phyloP scores from a whole-genome alignment of 2,888 invertebrate species.

The Leucania comma region DNA sequence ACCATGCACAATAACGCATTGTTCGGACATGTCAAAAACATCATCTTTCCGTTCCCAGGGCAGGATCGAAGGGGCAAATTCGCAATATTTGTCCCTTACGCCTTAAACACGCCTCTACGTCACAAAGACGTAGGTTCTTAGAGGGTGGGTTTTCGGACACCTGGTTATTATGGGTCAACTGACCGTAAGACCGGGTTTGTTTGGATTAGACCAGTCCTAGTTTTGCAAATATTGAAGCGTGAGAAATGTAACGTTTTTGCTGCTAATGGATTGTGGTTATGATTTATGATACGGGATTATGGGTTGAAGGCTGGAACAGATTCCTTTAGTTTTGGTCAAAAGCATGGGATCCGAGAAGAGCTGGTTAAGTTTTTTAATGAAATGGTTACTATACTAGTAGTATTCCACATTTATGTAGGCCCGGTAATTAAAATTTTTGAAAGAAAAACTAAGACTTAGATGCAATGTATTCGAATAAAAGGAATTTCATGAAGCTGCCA shows the following conservation, averaged over 20 bases:
- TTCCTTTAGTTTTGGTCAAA: constrained; percentile 32
- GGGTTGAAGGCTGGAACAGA: constrained; percentile 46
- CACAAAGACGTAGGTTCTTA: constrained; percentile 83
- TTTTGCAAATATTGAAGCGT: constrained; percentile 81
- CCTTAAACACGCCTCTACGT: constrained; percentile 82
- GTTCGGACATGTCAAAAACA: constrained; percentile 84
- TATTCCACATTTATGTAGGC: background rate
- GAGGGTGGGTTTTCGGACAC: constrained; percentile 84
- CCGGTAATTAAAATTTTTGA: background rate
- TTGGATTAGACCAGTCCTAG: constrained; percentile 82
- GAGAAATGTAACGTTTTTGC: constrained; percentile 82
- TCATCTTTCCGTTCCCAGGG: constrained; percentile 85
- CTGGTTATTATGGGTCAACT: constrained; percentile 87
- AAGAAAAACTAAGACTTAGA: background rate
- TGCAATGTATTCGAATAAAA: background rate
- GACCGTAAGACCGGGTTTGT: constrained; percentile 84
- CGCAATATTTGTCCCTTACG: constrained; percentile 85
- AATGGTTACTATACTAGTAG: background rate
- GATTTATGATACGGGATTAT: constrained; percentile 50
- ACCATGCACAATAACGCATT: constrained; percentile 79
- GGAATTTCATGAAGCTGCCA: background rate
- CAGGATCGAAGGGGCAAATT: constrained; percentile 75
- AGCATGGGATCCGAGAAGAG: background rate
- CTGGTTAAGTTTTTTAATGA: background rate
- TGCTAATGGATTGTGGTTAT: constrained; percentile 55